Evolutionary conservation across 2,113 vertebrate species (phyloP), one percentile per base, ranked within the genome.

Genomic region (Elgaria multicarinata): DNA sequence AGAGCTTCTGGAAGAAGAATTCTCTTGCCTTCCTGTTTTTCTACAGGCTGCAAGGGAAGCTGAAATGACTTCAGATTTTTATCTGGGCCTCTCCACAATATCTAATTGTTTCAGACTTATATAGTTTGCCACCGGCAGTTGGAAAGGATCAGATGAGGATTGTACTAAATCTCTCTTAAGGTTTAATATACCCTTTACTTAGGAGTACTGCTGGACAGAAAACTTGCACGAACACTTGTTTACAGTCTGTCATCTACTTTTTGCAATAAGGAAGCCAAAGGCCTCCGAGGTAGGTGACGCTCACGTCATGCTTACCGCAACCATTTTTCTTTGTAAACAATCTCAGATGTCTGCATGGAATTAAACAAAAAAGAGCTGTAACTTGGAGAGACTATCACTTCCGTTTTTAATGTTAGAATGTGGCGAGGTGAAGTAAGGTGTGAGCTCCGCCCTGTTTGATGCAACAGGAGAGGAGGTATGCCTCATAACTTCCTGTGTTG

Each of bases 191-290:
- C 3, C 14, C 80, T 83, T 26, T 74, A 44, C 33, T 90, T 88
- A 33, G 85, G 9, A 86, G 44, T 55, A 46, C 84, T 90, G 81
- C 80, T 53, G 55, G 71, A 46, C 74, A 91, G 87, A 78, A 93
- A 93, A 46, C 69, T 33, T 88, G 76, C 90, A n/a, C 39, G 3
- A 89, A 86, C 58, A 22, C 64, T 77, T 74, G 9, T 7, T 90
- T 93, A 82, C 87, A 89, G 86, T 53, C 88, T 93, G 81, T 72
- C 84, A 89, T 90, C 42, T 1, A 0, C 79, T 89, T 78, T 42
- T 89, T 91, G 12, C 76, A 87, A 55, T 76, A 94, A 78, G 53
- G 39, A 91, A 92, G 76, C 44, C 76, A 66, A 87, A 92, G 89
- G 26, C 20, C 86, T 82, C 8, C 66, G 53, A 53, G 78, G 12